Base-by-base conservation (phyloP, 2,888 invertebrate species). In the Meteorus cinctellus region DNA sequence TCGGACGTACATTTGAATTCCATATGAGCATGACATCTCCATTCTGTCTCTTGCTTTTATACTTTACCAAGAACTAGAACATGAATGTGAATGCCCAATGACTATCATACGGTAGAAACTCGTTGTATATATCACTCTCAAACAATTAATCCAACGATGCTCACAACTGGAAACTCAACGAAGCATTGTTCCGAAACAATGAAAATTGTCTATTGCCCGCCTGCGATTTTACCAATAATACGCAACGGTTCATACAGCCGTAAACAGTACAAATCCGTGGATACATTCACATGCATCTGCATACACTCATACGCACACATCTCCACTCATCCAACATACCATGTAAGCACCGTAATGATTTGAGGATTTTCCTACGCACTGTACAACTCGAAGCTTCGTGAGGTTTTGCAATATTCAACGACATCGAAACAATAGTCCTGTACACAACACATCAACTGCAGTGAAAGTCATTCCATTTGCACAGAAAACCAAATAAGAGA, bases 101-200 rank as follows among this genome's bases (percentile, higher is more conserved):
- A 65, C 36, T 36, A 36, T 19, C 55, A 55, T 55, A 55, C 55
- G 19, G 2, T n/a, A 55, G 19, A 8, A 19, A 55, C 55, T 19
- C 19, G 19, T 8, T 55, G 10, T 55, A 55, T 55, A 55, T 55
- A 55, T 55, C 19, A 55, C 55, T 65, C 65, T 36, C 65, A 65
- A 65, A 65, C 65, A 36, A 65, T 14, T 34, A 70, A 70, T 36
- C 59, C 29, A 59, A 70, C 34, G 69, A 70, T 59, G 59, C 69
- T 27, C 19, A 24, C 55, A 66, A 48, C 24, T 27, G 60, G 62
- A 60, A 74, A 41, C 45, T 74, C 60, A 62, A 36, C 62, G 34
- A 73, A 68, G 75, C 75, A 72, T 77, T 77, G 62, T 75, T 68
- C 67, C 68, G 31, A 59, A 77, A 77, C 77, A 77, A 75, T 77